These are phyloP conservation scores for Neotragus moschatus DNA, from an alignment of 2,113 vertebrate species.

Conservation along the genomic window DNA sequence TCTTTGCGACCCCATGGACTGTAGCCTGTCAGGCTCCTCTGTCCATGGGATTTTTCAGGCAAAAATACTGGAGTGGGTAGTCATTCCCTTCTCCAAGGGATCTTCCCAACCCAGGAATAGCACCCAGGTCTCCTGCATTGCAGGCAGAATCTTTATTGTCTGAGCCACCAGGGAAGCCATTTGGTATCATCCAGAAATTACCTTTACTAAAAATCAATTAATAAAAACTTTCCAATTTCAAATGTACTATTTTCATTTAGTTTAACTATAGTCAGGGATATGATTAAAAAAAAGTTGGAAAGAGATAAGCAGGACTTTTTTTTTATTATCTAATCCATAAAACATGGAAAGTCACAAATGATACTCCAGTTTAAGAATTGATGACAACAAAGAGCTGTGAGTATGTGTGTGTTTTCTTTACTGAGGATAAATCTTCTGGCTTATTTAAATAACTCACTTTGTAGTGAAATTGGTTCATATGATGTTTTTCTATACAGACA, in stretches of 20 bases:
- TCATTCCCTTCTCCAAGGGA: neutral
- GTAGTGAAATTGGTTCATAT: neutral
- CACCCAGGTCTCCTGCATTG: neutral
- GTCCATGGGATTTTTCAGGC: neutral
- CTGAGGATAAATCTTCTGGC: neutral
- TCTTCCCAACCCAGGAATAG: neutral
- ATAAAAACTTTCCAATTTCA: neutral
- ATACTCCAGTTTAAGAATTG: neutral
- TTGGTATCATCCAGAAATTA: neutral
- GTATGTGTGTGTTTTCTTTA: neutral
- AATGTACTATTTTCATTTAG: neutral
- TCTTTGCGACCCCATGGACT: neutral
- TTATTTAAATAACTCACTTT: slow-evolving; percentile 14
- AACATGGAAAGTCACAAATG: neutral
- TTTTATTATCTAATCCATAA: neutral
- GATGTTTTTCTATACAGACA: neutral
- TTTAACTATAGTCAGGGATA: neutral
- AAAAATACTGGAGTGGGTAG: neutral
- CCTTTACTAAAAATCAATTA: slow-evolving; percentile 11
- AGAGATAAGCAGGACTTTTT: neutral
- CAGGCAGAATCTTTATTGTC: neutral
- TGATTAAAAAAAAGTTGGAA: neutral
- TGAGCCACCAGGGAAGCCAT: neutral
- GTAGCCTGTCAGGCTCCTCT: neutral
- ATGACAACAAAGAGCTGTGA: neutral